phyloP scores from a whole-genome alignment of 2,888 invertebrate genomes.

The Charanyca ferruginea region DNA sequence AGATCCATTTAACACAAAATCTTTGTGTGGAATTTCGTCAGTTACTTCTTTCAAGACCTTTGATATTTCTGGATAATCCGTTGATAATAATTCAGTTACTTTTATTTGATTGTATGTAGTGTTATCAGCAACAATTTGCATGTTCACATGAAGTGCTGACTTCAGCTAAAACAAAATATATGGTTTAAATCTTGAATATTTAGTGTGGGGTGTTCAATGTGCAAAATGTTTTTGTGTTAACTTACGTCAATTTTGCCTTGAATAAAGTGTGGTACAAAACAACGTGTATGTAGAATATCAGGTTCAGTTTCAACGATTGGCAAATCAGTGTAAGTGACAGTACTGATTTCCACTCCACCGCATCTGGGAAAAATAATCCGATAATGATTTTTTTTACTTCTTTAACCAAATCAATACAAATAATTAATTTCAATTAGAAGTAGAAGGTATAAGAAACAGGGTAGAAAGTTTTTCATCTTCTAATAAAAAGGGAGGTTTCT shows the following conservation, averaged over 20 bases:
- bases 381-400: background rate
- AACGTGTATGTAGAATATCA: constrained; percentile 30
- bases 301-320: constrained; percentile 30
- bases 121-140: constrained; percentile 77
- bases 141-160: constrained; percentile 69
- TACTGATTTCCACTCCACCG: constrained; percentile 42
- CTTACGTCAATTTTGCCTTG: constrained; percentile 41
- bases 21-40: constrained; percentile 49
- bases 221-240: background rate
- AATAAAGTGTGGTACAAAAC: constrained; percentile 40
- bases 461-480: too few species aligned
- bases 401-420: too few species aligned
- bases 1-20: constrained; percentile 25
- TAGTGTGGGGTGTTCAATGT: too few species aligned
- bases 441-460: too few species aligned
- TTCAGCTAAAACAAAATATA: constrained; percentile 68
- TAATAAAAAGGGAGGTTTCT: too few species aligned
- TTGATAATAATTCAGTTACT: constrained; percentile 60
- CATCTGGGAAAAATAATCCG: constrained; percentile 18
- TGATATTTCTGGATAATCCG: constrained; percentile 50
- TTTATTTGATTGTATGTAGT: constrained; percentile 53
- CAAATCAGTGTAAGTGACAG: constrained; percentile 14
- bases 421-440: too few species aligned
- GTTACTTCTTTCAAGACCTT: constrained; percentile 51
- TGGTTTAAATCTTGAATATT: too few species aligned